These are phyloP conservation scores for Nomada flava DNA, from an alignment of 2,888 invertebrate genomes.

Conservation along the genomic window DNA sequence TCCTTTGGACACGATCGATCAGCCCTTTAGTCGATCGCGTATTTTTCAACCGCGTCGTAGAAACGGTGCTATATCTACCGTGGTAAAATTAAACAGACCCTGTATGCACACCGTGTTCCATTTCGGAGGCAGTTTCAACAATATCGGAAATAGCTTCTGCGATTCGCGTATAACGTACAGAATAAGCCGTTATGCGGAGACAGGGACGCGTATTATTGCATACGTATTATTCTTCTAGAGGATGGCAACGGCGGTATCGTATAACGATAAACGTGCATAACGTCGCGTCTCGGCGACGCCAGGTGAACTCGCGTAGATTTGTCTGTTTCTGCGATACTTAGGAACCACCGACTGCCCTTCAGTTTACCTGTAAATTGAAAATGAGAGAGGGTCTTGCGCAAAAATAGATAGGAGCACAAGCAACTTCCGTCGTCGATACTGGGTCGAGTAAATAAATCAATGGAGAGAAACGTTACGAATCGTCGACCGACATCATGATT, in stretches of 20 bases:
- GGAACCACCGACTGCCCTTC: background rate
- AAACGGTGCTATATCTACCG: background rate
- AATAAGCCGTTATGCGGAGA: constrained; percentile 21
- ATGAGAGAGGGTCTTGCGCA: background rate
- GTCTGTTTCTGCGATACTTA: background rate
- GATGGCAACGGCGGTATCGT: constrained; percentile 11
- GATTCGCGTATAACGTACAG: background rate
- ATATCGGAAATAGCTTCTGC: constrained; percentile 2
- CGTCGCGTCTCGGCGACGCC: background rate
- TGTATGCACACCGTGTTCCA: background rate
- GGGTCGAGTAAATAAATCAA: background rate
- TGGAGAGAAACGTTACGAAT: background rate
- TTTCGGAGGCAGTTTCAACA: constrained; percentile 1
- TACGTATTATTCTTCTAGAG: constrained; percentile 12
- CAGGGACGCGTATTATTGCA: constrained; percentile 28
- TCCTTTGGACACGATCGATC: constrained; percentile 19
- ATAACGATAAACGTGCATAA: constrained; percentile 14
- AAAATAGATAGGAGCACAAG: background rate
- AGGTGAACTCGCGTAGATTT: background rate
- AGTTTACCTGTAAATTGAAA: background rate
- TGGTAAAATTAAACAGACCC: constrained; percentile 4
- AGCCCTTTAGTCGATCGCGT: background rate
- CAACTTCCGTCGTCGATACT: background rate
- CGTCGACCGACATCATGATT: background rate
- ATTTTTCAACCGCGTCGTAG: background rate